Evolutionary conservation across 2,888 invertebrate genomes (phyloP).

Genomic region (Eupithecia tripunctaria): DNA sequence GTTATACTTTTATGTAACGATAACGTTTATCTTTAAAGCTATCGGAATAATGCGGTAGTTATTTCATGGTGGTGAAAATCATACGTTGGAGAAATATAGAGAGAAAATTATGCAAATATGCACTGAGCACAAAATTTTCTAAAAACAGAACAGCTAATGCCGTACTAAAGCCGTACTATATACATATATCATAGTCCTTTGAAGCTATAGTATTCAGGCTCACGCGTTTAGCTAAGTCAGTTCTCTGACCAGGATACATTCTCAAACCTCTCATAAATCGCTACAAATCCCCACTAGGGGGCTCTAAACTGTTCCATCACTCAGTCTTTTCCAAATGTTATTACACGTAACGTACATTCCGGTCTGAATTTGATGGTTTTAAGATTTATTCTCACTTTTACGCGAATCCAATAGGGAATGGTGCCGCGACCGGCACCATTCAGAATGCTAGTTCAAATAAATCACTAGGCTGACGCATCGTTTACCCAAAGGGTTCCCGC

Average conservation of each 20-base stretch:
- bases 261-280: not conserved
- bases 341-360: constrained; percentile 19
- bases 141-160: no score
- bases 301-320: constrained; percentile 10
- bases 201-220: constrained; percentile 15
- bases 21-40: not conserved
- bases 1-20: not conserved
- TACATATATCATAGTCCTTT: not conserved
- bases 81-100: not conserved
- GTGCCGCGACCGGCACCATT: not conserved
- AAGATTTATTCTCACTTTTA: not conserved
- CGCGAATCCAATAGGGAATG: not conserved
- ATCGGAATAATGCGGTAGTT: not conserved
- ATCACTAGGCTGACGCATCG: not conserved
- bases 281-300: constrained; percentile 16
- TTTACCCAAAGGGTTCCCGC: no score
- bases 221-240: constrained; percentile 5
- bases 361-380: not conserved
- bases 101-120: constrained; percentile 8
- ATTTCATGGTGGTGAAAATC: constrained; percentile 1
- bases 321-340: constrained; percentile 25
- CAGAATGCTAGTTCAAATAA: not conserved
- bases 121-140: constrained; percentile 6
- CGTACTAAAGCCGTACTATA: constrained; percentile 12
- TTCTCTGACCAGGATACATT: constrained; percentile 7